A percentile compares a stretch with the other conserved stretches of the same genome.
Evolutionary conservation across 2,113 vertebrate genomes (phyloP).

Genomic region (Lampris incognitus): DNA sequence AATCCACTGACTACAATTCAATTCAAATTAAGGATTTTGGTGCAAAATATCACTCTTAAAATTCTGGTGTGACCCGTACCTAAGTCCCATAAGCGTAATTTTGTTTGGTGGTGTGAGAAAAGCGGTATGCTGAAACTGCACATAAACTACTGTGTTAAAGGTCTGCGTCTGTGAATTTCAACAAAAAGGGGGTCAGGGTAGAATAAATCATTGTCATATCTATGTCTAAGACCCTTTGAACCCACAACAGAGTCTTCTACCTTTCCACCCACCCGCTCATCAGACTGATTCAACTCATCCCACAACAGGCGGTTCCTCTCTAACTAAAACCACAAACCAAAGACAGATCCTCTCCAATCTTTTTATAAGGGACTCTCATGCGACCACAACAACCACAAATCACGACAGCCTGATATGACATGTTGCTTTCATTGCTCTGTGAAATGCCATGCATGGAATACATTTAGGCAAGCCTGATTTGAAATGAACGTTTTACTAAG

Average conservation of each 20-base stretch:
- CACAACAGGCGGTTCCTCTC: conserved; percentile 14
- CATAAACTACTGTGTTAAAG: not conserved
- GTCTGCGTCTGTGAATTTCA: conserved; percentile 9
- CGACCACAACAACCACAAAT: conserved; percentile 43
- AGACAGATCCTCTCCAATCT: conserved; percentile 45
- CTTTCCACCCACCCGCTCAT: conserved; percentile 37
- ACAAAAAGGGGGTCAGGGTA: conserved; percentile 28
- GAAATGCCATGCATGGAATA: not conserved
- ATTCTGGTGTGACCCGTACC: no score
- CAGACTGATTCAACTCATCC: conserved; percentile 46
- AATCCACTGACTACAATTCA: no score
- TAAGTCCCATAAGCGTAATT: not conserved
- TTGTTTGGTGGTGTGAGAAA: not conserved
- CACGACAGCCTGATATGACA: conserved; percentile 40
- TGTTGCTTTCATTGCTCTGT: conserved; percentile 19
- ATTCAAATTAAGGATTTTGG: no score
- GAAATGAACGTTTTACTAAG: conserved; percentile 15
- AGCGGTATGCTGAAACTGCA: not conserved
- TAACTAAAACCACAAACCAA: conserved; percentile 48
- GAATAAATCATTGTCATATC: conserved; percentile 25
- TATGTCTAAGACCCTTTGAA: conserved; percentile 8
- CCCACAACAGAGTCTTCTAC: conserved; percentile 23
- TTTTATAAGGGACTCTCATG: conserved; percentile 19
- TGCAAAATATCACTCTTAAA: no score
- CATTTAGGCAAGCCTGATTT: conserved; percentile 6